Conservation (phyloP, 2,888 invertebrate species). For the Lathronympha strigana region DNA sequence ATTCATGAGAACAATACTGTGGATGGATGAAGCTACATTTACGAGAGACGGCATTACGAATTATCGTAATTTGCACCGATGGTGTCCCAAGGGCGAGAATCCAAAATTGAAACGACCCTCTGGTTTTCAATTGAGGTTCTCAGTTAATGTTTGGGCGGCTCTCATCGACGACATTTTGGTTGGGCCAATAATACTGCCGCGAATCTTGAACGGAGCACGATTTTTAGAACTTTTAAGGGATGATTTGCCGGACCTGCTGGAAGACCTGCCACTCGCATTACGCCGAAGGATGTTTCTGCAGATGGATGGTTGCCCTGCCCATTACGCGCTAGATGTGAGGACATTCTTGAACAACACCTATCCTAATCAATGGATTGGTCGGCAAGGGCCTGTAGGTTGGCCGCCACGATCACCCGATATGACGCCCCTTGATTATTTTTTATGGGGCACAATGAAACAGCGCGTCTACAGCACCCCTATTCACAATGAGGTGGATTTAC, state of each 20-base stretch:
- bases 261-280: background rate
- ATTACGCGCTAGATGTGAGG: too few relatives aligned
- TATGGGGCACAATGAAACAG: conserved; percentile 3
- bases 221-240: background rate
- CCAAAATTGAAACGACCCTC: background rate
- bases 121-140: background rate
- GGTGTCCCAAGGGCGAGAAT: too few relatives aligned
- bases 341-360: too few relatives aligned
- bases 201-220: background rate
- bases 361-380: too few relatives aligned
- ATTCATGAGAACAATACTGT: too few relatives aligned
- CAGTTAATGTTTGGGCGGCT: background rate
- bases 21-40: too few relatives aligned
- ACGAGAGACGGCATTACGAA: too few relatives aligned
- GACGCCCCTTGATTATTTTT: background rate
- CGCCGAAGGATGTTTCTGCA: background rate
- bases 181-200: background rate
- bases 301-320: background rate
- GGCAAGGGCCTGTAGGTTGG: too few relatives aligned
- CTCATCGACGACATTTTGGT: background rate
- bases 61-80: too few relatives aligned
- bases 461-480: background rate
- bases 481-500: too few relatives aligned
- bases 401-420: background rate
- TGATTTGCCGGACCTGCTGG: background rate